phyloP scores from a whole-genome alignment of 1,140 invertebrate species.

The Anastrepha obliqua region DNA sequence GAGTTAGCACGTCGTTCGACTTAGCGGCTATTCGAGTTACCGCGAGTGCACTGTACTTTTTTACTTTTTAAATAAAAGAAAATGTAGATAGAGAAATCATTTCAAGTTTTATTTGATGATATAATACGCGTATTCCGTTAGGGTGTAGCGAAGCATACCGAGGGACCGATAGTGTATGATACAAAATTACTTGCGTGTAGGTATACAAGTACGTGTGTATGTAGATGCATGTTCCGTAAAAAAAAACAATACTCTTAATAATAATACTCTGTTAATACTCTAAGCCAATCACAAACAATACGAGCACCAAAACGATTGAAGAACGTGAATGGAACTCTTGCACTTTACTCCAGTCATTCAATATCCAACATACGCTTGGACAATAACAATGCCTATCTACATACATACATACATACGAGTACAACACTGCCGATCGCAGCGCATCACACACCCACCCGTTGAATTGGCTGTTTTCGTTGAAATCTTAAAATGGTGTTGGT shows the following conservation, averaged over 20 bases:
- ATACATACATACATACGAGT: neutral
- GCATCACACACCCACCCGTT: neutral
- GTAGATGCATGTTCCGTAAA: neutral
- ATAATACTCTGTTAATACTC: neutral
- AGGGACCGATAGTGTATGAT: too few species aligned
- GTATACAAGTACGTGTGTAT: neutral
- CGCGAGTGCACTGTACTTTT: too few species aligned
- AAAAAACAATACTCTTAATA: neutral
- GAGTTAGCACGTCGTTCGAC: too few species aligned
- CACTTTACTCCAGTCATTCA: neutral
- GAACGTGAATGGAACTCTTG: conserved; percentile 8
- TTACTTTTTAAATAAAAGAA: too few species aligned
- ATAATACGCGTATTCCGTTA: too few species aligned
- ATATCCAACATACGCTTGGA: neutral
- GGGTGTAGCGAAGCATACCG: too few species aligned
- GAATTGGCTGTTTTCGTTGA: conserved; percentile 10
- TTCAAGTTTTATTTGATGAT: too few species aligned
- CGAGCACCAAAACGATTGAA: neutral
- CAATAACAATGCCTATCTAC: too few species aligned
- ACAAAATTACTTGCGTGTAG: too few species aligned
- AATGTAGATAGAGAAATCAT: too few species aligned
- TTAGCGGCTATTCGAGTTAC: too few species aligned
- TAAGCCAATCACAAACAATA: too few species aligned
- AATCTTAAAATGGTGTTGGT: neutral
- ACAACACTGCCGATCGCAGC: neutral